Percentiles rank a stretch among this genome's conserved stretches.
Conservation (phyloP, 2,888 invertebrate species). For the Diabrotica balteata region DNA sequence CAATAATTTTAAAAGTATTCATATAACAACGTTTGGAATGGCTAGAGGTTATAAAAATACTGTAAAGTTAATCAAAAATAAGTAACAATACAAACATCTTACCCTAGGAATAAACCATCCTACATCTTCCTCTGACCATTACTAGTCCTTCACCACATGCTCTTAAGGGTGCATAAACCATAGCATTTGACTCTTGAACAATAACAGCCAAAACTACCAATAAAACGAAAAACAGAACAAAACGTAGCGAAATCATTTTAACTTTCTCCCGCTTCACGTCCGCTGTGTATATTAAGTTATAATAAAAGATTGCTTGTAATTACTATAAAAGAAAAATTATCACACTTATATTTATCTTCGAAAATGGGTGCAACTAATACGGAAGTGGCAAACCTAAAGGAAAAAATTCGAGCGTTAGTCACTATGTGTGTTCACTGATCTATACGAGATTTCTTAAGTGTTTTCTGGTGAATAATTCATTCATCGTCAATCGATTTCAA, state of each 20-base stretch:
- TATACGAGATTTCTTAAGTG: too few relatives aligned
- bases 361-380: not conserved
- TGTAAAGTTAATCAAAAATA: too few relatives aligned
- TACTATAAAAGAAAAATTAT: too few relatives aligned
- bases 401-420: too few relatives aligned
- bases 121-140: constrained; percentile 5
- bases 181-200: not conserved
- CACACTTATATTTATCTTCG: too few relatives aligned
- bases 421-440: too few relatives aligned
- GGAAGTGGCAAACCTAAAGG: constrained; percentile 1
- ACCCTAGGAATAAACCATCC: not conserved
- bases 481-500: too few relatives aligned
- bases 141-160: not conserved
- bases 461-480: too few relatives aligned
- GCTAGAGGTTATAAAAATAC: too few relatives aligned
- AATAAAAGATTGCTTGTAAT: not conserved
- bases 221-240: not conserved
- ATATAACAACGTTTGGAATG: too few relatives aligned
- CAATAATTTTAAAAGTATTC: too few relatives aligned
- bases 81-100: not conserved
- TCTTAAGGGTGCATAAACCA: not conserved
- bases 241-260: not conserved
- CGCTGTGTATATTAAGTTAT: not conserved
- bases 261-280: not conserved
- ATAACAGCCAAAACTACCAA: not conserved